phyloP scores from a whole-genome alignment of 2,113 vertebrate genomes.

The Leptosomus discolor region DNA sequence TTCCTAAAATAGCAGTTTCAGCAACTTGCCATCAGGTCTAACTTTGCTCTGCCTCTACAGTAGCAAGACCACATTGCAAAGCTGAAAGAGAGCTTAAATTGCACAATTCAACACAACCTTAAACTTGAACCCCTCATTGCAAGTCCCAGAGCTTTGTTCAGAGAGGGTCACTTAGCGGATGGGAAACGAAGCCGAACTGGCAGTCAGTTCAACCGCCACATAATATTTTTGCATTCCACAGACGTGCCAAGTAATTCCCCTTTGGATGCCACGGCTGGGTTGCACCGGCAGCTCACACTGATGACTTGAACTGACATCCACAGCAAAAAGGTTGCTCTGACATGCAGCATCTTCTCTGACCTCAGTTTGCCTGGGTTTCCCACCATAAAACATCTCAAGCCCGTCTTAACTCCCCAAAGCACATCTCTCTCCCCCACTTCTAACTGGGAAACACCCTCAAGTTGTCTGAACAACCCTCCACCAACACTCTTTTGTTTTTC shows the following conservation, averaged over 20 bases:
- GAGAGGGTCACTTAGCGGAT: not conserved
- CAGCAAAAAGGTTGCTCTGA: not conserved
- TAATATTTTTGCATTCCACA: not conserved
- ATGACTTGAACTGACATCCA: not conserved
- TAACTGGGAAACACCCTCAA: not conserved
- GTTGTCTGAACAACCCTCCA: not conserved
- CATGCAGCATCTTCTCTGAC: rapidly evolving
- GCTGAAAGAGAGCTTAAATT: not conserved
- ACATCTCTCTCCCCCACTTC: not conserved
- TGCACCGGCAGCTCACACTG: not conserved
- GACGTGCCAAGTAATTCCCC: not conserved
- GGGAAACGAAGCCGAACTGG: rapidly evolving
- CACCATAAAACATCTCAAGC: not conserved
- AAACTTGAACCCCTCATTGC: not conserved
- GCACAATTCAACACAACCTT: not conserved
- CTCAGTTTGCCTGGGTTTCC: not conserved
- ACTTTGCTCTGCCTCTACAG: not conserved
- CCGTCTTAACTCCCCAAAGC: not conserved
- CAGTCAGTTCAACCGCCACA: not conserved
- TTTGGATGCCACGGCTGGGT: not conserved
- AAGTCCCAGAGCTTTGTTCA: not conserved
- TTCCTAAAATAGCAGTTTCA: not conserved
- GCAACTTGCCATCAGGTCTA: not conserved
- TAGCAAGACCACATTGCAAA: not conserved
- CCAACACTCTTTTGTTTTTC: slow-evolving; percentile 47